These are phyloP conservation scores for Sardinella longiceps DNA, from an alignment of 2,797 vertebrate genomes.

Conservation along the genomic window DNA sequence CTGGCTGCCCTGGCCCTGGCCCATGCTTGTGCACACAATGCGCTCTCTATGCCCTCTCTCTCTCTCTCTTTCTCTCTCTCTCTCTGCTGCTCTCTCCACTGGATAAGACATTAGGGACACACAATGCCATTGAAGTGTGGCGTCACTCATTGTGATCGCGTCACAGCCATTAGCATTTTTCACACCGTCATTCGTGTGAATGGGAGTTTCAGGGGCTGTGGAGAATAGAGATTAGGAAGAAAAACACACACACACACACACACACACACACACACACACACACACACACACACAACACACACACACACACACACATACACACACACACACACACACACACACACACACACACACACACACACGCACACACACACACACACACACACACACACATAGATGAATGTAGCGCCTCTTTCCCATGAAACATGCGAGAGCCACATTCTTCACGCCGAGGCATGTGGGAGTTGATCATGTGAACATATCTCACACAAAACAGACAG, in stretches of 20 bases:
- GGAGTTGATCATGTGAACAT: constrained; percentile 10
- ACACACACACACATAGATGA: not conserved
- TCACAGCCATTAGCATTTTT: constrained; percentile 8
- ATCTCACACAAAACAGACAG: too few relatives aligned
- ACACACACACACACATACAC: not conserved
- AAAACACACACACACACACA: constrained; percentile 11
- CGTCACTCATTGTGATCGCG: not conserved
- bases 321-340: constrained; percentile 17
- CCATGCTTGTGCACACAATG: not conserved
- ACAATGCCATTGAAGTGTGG: not conserved
- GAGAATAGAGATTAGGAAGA: not conserved
- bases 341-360: constrained; percentile 4
- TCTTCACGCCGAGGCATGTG: not conserved
- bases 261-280: constrained; percentile 5
- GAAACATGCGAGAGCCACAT: not conserved
- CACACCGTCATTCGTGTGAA: constrained; percentile 11
- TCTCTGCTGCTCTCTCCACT: not conserved
- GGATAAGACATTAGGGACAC: not conserved
- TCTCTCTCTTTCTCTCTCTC: not conserved
- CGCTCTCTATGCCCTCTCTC: not conserved
- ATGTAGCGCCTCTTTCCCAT: constrained; percentile 31
- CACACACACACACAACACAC: not conserved
- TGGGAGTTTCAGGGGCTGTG: not conserved
- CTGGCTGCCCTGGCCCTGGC: not conserved
- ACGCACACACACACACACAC: not conserved